These are phyloP conservation scores for Holothuria scabra DNA, from an alignment of 53 echinoderm and acorn worm species.

Conservation along the genomic window DNA sequence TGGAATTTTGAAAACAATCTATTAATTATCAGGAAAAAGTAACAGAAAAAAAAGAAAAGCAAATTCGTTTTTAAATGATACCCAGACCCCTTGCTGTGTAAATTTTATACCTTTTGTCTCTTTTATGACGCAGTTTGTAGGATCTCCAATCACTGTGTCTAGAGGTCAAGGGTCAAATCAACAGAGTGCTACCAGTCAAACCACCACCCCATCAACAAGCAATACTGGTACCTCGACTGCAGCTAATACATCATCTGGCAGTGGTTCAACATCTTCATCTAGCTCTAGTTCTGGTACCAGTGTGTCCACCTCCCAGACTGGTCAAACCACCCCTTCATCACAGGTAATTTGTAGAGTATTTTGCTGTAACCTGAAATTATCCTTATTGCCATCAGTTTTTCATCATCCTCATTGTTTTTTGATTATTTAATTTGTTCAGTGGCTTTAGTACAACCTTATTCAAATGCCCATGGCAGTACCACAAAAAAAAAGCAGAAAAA, in stretches of 20 bases:
- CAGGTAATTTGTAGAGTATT: conserved; percentile 38
- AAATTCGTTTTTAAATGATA: too few relatives aligned
- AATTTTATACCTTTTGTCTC: too few relatives aligned
- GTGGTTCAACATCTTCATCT: conserved; percentile 2
- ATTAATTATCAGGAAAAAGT: too few relatives aligned
- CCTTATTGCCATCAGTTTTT: too few relatives aligned
- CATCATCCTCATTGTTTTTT: too few relatives aligned
- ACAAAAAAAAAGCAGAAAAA: too few relatives aligned
- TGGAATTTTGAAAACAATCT: too few relatives aligned
- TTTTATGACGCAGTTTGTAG: neutral
- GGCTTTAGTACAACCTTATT: too few relatives aligned
- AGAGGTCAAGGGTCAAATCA: conserved; percentile 36
- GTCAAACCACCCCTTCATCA: conserved; percentile 56
- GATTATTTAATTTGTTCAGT: too few relatives aligned
- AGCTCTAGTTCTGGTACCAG: neutral
- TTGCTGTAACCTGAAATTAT: neutral
- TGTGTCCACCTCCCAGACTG: conserved; percentile 38
- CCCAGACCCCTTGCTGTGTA: too few relatives aligned
- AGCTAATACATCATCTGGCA: conserved; percentile 15
- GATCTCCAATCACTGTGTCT: conserved; percentile 13
- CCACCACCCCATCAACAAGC: conserved; percentile 15
- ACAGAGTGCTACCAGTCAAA: conserved; percentile 32
- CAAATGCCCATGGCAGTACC: too few relatives aligned
- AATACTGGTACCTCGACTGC: conserved; percentile 25
- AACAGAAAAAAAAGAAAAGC: too few relatives aligned